These are phyloP conservation scores for Solenodon paradoxus DNA, from an alignment of 2,113 vertebrate species.

Conservation along the genomic window DNA sequence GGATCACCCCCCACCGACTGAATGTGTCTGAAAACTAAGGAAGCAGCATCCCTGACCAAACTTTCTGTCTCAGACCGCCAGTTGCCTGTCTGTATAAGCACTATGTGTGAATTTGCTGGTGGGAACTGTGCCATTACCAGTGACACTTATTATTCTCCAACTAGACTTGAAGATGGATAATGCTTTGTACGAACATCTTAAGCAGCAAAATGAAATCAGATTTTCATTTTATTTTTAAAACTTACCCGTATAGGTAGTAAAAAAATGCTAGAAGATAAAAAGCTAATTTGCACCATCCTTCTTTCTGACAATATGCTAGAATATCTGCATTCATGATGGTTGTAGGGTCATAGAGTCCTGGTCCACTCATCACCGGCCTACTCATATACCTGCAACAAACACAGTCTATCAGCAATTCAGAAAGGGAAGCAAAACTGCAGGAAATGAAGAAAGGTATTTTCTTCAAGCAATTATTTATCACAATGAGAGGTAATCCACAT, in stretches of 20 bases:
- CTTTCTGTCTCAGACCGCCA: background rate
- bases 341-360: conserved; percentile 97
- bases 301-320: conserved; percentile 99
- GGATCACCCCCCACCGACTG: background rate
- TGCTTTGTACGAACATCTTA: background rate
- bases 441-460: fast-evolving
- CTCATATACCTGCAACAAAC: conserved; percentile 92
- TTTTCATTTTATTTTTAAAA: conserved; percentile 50
- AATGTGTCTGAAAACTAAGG: background rate
- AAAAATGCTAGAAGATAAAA: conserved; percentile 99
- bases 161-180: background rate
- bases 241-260: conserved; percentile 99
- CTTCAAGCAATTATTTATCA: background rate
- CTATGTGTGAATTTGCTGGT: background rate
- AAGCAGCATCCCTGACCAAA: background rate
- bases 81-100: background rate
- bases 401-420: conserved; percentile 13
- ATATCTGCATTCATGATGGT: conserved; percentile 99
- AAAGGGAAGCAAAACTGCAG: background rate
- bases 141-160: background rate
- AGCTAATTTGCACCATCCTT: conserved; percentile 99
- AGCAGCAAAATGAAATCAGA: background rate
- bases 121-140: background rate
- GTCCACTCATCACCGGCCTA: conserved; percentile 97
- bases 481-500: background rate